These are phyloP conservation scores for Dendrocopos noguchii DNA, from an alignment of 2,113 vertebrate genomes.

Conservation along the genomic window DNA sequence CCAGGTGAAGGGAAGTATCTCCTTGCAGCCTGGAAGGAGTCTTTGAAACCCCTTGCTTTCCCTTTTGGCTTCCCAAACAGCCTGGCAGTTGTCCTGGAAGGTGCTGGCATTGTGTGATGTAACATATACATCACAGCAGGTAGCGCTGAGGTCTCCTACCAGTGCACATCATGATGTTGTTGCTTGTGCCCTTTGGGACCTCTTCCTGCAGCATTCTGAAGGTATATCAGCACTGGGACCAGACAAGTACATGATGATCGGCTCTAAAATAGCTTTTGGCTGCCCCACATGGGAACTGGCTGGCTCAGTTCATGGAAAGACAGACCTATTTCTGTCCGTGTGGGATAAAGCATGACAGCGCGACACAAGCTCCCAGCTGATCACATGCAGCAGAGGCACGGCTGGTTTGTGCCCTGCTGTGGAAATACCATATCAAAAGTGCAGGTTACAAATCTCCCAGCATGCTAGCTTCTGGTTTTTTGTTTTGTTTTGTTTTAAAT, in stretches of 20 bases:
- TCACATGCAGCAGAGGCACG: not conserved
- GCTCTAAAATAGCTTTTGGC: constrained; percentile 58
- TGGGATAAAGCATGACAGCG: not conserved
- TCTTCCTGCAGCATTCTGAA: not conserved
- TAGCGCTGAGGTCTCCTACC: not conserved
- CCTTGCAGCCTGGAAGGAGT: not conserved
- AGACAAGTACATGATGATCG: fast-evolving
- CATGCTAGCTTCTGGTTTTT: not conserved
- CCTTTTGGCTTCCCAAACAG: not conserved
- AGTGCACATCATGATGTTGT: fast-evolving
- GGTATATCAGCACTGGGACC: not conserved
- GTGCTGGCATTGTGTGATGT: not conserved
- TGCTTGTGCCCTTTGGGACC: not conserved
- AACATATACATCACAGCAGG: not conserved
- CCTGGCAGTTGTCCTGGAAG: not conserved
- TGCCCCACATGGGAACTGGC: not conserved
- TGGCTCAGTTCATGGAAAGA: constrained; percentile 46
- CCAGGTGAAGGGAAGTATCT: not conserved
- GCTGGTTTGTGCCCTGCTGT: not conserved
- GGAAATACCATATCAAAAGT: not conserved
- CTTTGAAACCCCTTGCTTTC: not conserved
- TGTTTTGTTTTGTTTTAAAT: not conserved
- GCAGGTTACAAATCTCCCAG: not conserved
- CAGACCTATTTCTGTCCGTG: constrained; percentile 1
- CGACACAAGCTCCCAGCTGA: not conserved